Conservation (phyloP, 2,113 vertebrate species). For the Prinia subflava region DNA sequence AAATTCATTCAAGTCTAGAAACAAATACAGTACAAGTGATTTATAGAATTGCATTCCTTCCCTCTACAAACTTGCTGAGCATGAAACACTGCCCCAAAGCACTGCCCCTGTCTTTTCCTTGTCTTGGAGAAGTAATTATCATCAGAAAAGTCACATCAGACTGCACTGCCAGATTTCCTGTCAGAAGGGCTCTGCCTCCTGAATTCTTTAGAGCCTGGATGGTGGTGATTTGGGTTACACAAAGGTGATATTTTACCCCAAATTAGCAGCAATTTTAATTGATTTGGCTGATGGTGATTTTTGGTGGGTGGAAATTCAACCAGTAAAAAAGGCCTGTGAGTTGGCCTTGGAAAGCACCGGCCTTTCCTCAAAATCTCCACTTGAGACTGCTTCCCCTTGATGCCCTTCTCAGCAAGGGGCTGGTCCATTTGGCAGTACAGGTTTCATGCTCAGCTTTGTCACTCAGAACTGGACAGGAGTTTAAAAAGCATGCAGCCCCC, state of each 20-base stretch:
- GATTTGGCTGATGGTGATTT: not conserved
- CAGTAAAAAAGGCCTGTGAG: not conserved
- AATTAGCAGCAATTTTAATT: not conserved
- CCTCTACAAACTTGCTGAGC: constrained; percentile 43
- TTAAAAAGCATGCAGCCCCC: not conserved
- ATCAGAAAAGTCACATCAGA: not conserved
- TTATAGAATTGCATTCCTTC: constrained; percentile 47
- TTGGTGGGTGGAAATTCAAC: not conserved
- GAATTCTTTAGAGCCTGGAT: not conserved
- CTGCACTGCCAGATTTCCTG: not conserved
- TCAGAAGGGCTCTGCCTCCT: not conserved
- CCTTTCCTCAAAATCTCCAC: not conserved
- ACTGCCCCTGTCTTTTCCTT: not conserved
- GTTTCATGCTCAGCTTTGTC: constrained; percentile 51
- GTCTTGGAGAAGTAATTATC: not conserved
- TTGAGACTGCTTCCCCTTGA: not conserved
- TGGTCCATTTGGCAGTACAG: not conserved
- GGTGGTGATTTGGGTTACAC: not conserved
- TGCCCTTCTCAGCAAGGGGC: not conserved
- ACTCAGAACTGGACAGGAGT: not conserved
- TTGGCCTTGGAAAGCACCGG: not conserved
- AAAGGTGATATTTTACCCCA: not conserved
- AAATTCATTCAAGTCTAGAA: constrained; percentile 63
- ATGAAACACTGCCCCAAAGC: constrained; percentile 60
- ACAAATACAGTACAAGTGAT: constrained; percentile 65